phyloP scores from a whole-genome alignment of 2,888 invertebrate species.

The Rhamnusium bicolor region DNA sequence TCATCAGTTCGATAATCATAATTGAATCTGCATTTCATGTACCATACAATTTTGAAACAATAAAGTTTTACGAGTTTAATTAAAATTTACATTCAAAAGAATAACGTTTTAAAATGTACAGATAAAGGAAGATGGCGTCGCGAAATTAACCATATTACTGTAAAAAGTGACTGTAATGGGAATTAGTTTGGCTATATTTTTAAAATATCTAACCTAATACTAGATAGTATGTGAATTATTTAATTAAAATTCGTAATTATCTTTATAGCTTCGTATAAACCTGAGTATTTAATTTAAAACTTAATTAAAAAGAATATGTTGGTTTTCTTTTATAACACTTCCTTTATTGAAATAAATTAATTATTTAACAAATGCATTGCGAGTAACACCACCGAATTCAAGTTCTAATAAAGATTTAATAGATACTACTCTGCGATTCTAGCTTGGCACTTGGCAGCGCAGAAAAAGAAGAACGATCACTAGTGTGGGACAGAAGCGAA shows the following conservation, averaged over 20 bases:
- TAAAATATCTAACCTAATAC: slow-evolving; percentile 23
- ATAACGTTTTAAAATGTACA: slow-evolving; percentile 27
- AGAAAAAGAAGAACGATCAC: too few relatives aligned
- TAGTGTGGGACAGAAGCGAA: too few relatives aligned
- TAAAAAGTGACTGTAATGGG: slow-evolving; percentile 24
- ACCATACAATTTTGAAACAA: slow-evolving; percentile 27
- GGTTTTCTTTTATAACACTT: background rate
- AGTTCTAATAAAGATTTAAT: too few relatives aligned
- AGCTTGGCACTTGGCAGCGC: too few relatives aligned
- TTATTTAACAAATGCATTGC: too few relatives aligned
- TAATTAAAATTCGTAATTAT: slow-evolving; percentile 26
- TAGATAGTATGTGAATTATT: slow-evolving; percentile 24
- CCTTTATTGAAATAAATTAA: background rate
- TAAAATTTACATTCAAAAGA: slow-evolving; percentile 40
- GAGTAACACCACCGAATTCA: too few relatives aligned
- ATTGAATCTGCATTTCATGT: slow-evolving; percentile 38
- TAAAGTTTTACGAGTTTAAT: slow-evolving; percentile 35
- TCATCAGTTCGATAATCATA: slow-evolving; percentile 34
- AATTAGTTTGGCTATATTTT: slow-evolving; percentile 32
- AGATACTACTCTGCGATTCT: too few relatives aligned
- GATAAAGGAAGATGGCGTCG: slow-evolving; percentile 33
- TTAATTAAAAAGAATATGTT: slow-evolving; percentile 12
- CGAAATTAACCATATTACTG: slow-evolving; percentile 29
- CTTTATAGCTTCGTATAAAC: background rate
- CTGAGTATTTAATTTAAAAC: background rate